Conservation (phyloP, 2,797 vertebrate species). For the Alosa sapidissima region DNA sequence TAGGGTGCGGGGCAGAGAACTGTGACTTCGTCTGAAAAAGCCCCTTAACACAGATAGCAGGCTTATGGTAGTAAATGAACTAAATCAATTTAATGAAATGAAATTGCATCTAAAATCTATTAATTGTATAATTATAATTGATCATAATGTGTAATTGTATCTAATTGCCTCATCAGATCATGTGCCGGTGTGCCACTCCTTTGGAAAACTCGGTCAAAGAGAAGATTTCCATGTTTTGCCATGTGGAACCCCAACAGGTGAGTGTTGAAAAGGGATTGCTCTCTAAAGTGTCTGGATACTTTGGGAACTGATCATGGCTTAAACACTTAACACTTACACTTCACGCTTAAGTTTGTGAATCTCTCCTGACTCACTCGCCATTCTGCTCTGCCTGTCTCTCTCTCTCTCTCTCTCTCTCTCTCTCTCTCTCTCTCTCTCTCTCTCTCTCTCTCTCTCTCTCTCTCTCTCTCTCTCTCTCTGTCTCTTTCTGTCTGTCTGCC, state of each 20-base stretch:
- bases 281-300: not conserved
- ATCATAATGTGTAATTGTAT: not conserved
- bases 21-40: too few species aligned
- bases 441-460: not conserved
- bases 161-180: slow-evolving; percentile 74
- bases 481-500: not conserved
- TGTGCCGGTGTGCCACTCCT: slow-evolving; percentile 89
- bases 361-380: not conserved
- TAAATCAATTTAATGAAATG: too few species aligned
- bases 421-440: not conserved
- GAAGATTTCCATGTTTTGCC: slow-evolving; percentile 99
- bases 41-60: not conserved
- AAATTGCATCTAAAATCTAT: too few species aligned
- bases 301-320: not conserved
- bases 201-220: slow-evolving; percentile 92
- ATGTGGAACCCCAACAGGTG: slow-evolving; percentile 94
- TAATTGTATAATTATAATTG: too few species aligned
- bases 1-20: too few species aligned
- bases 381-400: not conserved
- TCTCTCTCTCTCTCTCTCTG: not conserved
- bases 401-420: not conserved
- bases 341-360: not conserved
- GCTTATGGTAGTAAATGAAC: not conserved
- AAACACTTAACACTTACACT: too few species aligned
- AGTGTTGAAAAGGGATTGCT: not conserved